Evolutionary conservation across 2,113 vertebrate species (phyloP), one percentile per base, ranked within the genome.

Genomic region (Cacatua alba): DNA sequence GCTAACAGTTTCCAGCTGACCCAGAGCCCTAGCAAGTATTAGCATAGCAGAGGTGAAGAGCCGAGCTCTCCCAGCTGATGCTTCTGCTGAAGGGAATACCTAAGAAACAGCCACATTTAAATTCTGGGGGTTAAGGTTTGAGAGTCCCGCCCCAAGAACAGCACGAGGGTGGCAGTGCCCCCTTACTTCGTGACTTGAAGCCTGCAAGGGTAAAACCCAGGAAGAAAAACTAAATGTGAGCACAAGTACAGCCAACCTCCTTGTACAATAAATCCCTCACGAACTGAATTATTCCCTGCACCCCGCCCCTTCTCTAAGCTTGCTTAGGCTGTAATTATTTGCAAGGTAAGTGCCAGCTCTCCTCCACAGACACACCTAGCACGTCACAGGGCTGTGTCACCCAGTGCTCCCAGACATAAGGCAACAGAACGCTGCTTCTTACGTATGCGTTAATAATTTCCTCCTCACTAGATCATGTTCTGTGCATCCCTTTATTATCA

Each of bases 21-120:
- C 20, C 0, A 0, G 52, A 83, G 59, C 33, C 52, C 35, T 43
- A 35, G 55, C 0, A 0, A 89, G 37, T 10, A 24, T n/a, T n/a
- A 35, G n/a, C 57, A 76, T 1, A 3, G 33, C 12, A 4, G 28
- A 4, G 18, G 41, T 28, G 33, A 78, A 63, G 23, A 51, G 41
- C 26, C 0, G 0, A 74, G 55, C 41, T 52, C 82, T 63, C 43
- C 41, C 60, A 82, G 60, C 15, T 10, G 1, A 43, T 1, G 3
- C 26, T 26, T 41, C 68, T 85, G 39, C 82, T 75, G 46, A 62
- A 88, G 65, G 26, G 88, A 82, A 86, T 0, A 0, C 11, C 35
- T 2, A 23, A 79, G 62, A 46, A 85, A 82, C 17, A 53, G 18
- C 4, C 6, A 1, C 5, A 0, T 44, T 72, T 80, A 41, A 77